These are phyloP conservation scores for Alsophila aescularia DNA, from an alignment of 2,888 invertebrate species.

Conservation along the genomic window DNA sequence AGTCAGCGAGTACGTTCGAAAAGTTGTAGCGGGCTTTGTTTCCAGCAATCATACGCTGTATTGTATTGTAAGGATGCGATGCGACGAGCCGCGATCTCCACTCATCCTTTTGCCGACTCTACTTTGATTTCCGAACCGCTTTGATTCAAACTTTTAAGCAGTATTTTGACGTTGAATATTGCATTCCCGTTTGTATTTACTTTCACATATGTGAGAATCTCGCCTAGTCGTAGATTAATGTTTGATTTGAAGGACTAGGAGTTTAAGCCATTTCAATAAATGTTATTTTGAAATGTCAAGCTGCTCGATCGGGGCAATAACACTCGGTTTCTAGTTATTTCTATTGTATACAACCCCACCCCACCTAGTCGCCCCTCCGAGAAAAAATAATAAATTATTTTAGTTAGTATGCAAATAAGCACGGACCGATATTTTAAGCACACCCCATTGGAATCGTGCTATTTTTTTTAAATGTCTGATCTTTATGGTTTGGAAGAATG, in stretches of 20 bases:
- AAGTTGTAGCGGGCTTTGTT: conserved; percentile 74
- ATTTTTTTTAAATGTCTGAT: conserved; percentile 70
- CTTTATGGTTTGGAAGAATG: conserved; percentile 71
- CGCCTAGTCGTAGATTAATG: conserved; percentile 48
- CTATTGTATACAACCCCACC: conserved; percentile 74
- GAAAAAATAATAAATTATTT: conserved; percentile 85
- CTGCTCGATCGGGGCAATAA: conserved; percentile 74
- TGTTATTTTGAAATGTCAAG: conserved; percentile 63
- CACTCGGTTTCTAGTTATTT: conserved; percentile 79
- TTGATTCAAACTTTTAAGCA: conserved; percentile 82
- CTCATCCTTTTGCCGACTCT: conserved; percentile 74
- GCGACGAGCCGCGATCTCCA: conserved; percentile 56
- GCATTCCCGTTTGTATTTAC: conserved; percentile 73
- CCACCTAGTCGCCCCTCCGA: conserved; percentile 75
- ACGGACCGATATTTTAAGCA: conserved; percentile 79
- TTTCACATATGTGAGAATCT: conserved; percentile 72
- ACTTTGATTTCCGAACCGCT: conserved; percentile 79
- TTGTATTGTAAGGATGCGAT: conserved; percentile 82
- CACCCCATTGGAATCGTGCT: conserved; percentile 76
- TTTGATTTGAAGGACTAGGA: conserved; percentile 18
- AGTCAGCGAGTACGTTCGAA: conserved; percentile 55
- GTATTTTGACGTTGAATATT: conserved; percentile 78
- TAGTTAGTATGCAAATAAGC: conserved; percentile 85
- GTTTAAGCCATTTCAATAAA: conserved; percentile 48
- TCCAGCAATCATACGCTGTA: conserved; percentile 76